A percentile compares a stretch with the other conserved stretches of the same genome.
phyloP scores from a whole-genome alignment of 2,888 invertebrate genomes.

The Unio pictorum region DNA sequence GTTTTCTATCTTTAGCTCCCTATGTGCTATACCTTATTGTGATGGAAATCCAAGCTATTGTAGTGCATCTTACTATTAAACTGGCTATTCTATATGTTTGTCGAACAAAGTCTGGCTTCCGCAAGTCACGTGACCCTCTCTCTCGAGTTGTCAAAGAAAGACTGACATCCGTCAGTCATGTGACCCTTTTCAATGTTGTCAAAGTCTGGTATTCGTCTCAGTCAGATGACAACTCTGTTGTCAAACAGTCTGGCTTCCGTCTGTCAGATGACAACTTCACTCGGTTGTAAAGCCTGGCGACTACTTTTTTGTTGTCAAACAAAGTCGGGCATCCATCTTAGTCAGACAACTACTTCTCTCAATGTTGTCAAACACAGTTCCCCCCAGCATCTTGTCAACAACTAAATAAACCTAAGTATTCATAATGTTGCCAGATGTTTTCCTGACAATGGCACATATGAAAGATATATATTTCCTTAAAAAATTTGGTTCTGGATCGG shows the following conservation, averaged over 20 bases:
- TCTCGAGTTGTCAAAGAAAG: no score
- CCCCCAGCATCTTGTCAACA: conserved; percentile 96
- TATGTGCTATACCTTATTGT: conserved; percentile 78
- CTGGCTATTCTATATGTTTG: conserved; percentile 50
- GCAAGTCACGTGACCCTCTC: conserved; percentile 85
- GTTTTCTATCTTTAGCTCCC: conserved; percentile 98
- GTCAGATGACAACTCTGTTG: no score
- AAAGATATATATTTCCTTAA: conserved; percentile 99
- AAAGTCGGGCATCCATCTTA: no score
- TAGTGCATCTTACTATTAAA: conserved; percentile 91
- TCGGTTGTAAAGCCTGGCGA: no score
- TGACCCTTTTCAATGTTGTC: no score
- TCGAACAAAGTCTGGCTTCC: conserved; percentile 81
- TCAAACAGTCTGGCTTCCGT: no score
- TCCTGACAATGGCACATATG: conserved; percentile 98
- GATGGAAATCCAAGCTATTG: conserved; percentile 93
- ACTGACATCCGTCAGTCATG: no score
- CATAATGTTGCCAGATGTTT: conserved; percentile 95
- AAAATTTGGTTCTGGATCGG: conserved; percentile 93
- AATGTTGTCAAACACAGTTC: conserved; percentile 90
- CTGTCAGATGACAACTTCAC: no score
- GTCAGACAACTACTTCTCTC: conserved; percentile 81
- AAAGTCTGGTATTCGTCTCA: no score
- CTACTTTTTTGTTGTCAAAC: no score
- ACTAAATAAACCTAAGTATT: conserved; percentile 96